These are phyloP conservation scores for Trichoplusia ni DNA, from an alignment of 1,140 invertebrate species.

Conservation along the genomic window DNA sequence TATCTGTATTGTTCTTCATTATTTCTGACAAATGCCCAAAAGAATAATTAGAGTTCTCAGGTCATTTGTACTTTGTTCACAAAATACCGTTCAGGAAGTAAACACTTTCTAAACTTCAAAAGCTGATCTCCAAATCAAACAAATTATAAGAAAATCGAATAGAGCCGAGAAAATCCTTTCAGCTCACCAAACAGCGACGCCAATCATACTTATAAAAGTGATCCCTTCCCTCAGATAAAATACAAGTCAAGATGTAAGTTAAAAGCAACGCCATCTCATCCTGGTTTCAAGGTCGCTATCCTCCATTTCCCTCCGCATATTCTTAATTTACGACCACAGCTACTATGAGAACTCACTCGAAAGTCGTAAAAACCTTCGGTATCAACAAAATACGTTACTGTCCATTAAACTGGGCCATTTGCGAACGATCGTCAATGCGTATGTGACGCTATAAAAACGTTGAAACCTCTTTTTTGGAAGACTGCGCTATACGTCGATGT, in stretches of 20 bases:
- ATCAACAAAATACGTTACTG: constrained; percentile 31
- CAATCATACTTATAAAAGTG: too few relatives aligned
- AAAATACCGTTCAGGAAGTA: too few relatives aligned
- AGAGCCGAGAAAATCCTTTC: too few relatives aligned
- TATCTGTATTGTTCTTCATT: too few relatives aligned
- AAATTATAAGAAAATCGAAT: too few relatives aligned
- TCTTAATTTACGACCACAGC: constrained; percentile 26
- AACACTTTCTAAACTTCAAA: too few relatives aligned
- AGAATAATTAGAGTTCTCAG: too few relatives aligned
- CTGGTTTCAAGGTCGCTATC: constrained; percentile 19
- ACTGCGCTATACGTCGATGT: not conserved
- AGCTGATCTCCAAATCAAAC: too few relatives aligned
- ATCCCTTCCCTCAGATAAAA: too few relatives aligned
- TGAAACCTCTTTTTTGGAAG: constrained; percentile 1
- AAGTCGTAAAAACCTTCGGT: constrained; percentile 25
- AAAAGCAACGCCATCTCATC: constrained; percentile 7
- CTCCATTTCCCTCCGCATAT: constrained; percentile 22
- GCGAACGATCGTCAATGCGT: constrained; percentile 28
- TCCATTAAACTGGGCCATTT: constrained; percentile 27
- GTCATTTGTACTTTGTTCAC: too few relatives aligned
- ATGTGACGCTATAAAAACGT: constrained; percentile 28
- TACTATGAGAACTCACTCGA: constrained; percentile 31
- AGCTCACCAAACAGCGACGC: too few relatives aligned
- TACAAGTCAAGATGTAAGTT: constrained; percentile 3
- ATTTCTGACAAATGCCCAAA: too few relatives aligned